phyloP scores from a whole-genome alignment of 2,113 vertebrate species.

The Xiphophorus maculatus region DNA sequence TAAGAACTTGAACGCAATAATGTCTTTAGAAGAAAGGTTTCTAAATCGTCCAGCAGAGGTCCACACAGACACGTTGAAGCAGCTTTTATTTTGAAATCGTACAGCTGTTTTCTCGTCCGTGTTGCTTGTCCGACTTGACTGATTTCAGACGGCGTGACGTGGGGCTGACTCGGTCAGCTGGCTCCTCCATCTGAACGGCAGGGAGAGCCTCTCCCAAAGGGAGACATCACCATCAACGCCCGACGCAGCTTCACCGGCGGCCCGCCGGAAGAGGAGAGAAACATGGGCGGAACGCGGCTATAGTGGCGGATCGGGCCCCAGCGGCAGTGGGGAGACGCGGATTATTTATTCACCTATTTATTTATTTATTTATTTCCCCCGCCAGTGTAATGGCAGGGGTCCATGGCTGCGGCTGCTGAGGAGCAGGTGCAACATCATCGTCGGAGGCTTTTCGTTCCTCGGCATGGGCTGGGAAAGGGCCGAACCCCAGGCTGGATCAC shows the following conservation, averaged over 20 bases:
- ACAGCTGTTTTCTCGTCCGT: background rate
- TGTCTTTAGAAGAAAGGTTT: no score
- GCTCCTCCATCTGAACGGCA: constrained; percentile 65
- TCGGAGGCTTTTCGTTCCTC: constrained; percentile 53
- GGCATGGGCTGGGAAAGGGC: constrained; percentile 66
- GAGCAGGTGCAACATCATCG: constrained; percentile 77
- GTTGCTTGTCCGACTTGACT: constrained; percentile 25
- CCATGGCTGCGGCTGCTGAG: constrained; percentile 74
- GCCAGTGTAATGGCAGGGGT: constrained; percentile 72
- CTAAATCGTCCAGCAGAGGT: no score
- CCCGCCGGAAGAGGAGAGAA: constrained; percentile 33
- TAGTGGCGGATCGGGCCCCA: constrained; percentile 20
- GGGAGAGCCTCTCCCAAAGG: constrained; percentile 74
- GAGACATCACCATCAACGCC: constrained; percentile 70
- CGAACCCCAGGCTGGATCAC: constrained; percentile 53
- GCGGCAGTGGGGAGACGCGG: constrained; percentile 6
- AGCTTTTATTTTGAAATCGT: constrained; percentile 41
- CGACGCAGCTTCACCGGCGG: constrained; percentile 46
- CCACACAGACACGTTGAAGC: background rate
- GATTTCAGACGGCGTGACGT: constrained; percentile 78
- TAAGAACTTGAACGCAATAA: no score
- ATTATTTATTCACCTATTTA: constrained; percentile 69
- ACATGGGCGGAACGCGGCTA: constrained; percentile 31
- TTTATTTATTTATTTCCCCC: constrained; percentile 62
- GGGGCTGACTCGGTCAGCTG: constrained; percentile 75